Conservation (phyloP, 1,140 invertebrate species). For the Camponotus pennsylvanicus region DNA sequence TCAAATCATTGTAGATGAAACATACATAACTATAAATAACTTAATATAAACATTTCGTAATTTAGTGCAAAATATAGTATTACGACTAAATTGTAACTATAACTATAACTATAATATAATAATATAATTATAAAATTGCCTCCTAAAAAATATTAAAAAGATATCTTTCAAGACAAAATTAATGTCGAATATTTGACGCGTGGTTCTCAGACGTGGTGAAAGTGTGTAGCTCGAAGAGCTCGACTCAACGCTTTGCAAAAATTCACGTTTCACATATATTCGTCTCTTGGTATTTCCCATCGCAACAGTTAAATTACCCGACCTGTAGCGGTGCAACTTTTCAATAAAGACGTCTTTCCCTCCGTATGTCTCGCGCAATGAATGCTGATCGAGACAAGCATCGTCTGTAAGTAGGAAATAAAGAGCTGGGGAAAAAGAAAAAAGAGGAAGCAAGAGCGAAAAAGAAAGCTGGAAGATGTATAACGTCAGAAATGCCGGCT, state of each 20-base stretch:
- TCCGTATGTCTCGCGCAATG: conserved; percentile 45
- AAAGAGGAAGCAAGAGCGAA: background rate
- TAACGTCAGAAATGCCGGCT: conserved; percentile 53
- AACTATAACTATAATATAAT: background rate
- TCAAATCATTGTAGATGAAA: conserved; percentile 1
- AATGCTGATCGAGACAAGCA: conserved; percentile 68
- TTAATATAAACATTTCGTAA: conserved; percentile 10
- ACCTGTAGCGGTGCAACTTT: conserved; percentile 30
- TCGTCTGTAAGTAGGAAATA: conserved; percentile 68
- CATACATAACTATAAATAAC: background rate
- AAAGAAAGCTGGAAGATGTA: conserved; percentile 40
- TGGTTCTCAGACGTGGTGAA: background rate
- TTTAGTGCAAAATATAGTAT: background rate
- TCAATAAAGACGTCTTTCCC: conserved; percentile 53
- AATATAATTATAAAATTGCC: background rate
- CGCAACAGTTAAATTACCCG: conserved; percentile 50
- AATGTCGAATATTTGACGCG: conserved; percentile 21
- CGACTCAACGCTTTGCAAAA: conserved; percentile 22
- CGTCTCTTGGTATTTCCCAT: conserved; percentile 24
- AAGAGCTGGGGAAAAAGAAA: conserved; percentile 2
- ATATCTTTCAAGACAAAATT: conserved; percentile 18
- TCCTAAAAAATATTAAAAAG: conserved; percentile 2
- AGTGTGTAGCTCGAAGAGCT: background rate
- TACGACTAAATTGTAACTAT: background rate
- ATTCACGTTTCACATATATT: conserved; percentile 43